Base-by-base conservation (phyloP, 2,797 vertebrate genomes). In the Coccyzus lansbergi region DNA sequence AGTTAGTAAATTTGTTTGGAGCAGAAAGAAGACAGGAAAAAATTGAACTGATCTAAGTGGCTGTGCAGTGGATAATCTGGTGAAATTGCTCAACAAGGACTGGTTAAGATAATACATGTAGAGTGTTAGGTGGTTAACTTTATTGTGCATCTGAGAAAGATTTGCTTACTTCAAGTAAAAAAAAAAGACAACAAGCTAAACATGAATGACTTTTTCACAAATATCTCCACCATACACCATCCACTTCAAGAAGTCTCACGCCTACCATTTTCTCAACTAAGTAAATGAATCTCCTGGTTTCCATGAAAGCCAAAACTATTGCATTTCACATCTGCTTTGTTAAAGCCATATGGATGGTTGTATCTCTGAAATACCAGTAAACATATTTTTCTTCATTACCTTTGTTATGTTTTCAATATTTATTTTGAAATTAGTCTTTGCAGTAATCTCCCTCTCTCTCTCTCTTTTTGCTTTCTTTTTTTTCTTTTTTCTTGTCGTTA, bases 401-500 rank as follows among this genome's bases (percentile, higher is more conserved):
- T 33, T 91, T 91, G n/a, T n/a, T n/a, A n/a, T 92, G 28, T 25
- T 84, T 88, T 80, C 40, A 69, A 0, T 58, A 38, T 67, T 74
- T 86, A 36, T 90, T 78, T 94, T 82, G 26, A 75, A 68, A 36
- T 94, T 77, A 59, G 13, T 29, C 8, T 84, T 79, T 40, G 25
- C 56, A 80, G 15, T 87, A 79, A 93, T 19, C 17, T 55, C 26
- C 84, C 36, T 33, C 17, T 74, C n/a, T 53, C 9, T 40, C 14
- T 44, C 55, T 82, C 49, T 49, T 49, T 11, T 49, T 22, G 72
- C 36, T 15, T 46, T 53, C 80, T 28, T 38, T 34, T 13, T 29
- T 69, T 93, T 94, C 67, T 97, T 14, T n/a, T n/a, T n/a, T n/a
- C n/a, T n/a, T n/a, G n/a, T n/a, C 28, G 38, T 92, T 74, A 83